phyloP scores from a whole-genome alignment of 2,113 vertebrate genomes.

The Terrapene triunguis region DNA sequence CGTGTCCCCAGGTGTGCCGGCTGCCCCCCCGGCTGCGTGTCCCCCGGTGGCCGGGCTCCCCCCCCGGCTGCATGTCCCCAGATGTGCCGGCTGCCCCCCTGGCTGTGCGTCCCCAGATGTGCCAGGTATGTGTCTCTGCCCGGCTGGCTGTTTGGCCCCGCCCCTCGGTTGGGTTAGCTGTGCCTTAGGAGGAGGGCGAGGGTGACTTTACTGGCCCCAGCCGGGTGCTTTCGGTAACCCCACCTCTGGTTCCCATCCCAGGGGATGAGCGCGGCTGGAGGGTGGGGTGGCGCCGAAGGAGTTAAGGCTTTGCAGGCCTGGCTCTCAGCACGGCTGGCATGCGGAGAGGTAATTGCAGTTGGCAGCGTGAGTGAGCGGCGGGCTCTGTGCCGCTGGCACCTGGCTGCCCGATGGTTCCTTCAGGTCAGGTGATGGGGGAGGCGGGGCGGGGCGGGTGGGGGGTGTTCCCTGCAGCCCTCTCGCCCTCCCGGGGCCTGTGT shows the following conservation, averaged over 20 bases:
- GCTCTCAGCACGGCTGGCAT: slow-evolving; percentile 33
- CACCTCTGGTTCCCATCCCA: neutral
- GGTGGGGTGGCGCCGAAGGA: neutral
- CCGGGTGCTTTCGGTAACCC: neutral
- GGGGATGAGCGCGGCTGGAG: too few species aligned
- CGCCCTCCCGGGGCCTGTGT: neutral
- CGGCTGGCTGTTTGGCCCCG: neutral
- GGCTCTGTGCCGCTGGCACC: slow-evolving; percentile 60
- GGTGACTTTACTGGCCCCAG: neutral
- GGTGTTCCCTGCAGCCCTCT: neutral
- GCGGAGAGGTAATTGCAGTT: slow-evolving; percentile 74
- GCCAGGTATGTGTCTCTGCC: neutral
- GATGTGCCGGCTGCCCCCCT: too few species aligned
- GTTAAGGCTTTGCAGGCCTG: slow-evolving; percentile 33
- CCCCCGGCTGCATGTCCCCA: too few species aligned
- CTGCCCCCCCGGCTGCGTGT: too few species aligned
- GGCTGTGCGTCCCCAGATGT: neutral
- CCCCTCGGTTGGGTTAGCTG: neutral
- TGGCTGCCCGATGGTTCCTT: slow-evolving; percentile 30
- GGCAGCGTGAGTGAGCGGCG: slow-evolving; percentile 58
- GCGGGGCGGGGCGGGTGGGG: neutral
- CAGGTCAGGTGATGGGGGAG: neutral
- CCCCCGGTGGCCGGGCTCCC: too few species aligned
- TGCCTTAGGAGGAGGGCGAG: too few species aligned
- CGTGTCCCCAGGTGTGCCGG: too few species aligned